These are phyloP conservation scores for Brachyistius frenatus DNA, from an alignment of 2,113 vertebrate genomes.

Conservation along the genomic window DNA sequence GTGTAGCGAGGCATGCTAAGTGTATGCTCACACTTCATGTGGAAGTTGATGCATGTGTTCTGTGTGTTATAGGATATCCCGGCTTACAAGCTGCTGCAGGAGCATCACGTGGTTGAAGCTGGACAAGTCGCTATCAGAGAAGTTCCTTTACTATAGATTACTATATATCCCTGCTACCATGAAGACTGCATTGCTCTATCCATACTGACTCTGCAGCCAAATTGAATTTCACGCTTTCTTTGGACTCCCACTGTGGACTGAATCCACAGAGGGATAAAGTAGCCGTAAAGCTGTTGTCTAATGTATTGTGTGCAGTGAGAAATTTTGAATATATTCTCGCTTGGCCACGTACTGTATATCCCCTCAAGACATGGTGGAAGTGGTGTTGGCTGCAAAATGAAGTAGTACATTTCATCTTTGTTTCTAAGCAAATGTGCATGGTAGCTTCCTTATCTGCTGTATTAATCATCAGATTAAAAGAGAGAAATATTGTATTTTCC, in stretches of 20 bases:
- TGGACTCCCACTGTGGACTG: constrained; percentile 31
- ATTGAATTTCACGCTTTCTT: constrained; percentile 44
- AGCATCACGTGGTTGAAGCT: constrained; percentile 19
- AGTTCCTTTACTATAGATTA: constrained; percentile 54
- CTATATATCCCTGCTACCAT: constrained; percentile 19
- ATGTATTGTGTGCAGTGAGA: constrained; percentile 54
- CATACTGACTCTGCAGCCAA: constrained; percentile 31
- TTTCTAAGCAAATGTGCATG: constrained; percentile 12
- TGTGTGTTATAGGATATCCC: not conserved
- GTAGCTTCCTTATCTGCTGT: not conserved
- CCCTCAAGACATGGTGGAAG: constrained; percentile 5
- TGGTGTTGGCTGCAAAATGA: constrained; percentile 22
- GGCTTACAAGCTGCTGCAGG: constrained; percentile 22
- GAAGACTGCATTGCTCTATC: constrained; percentile 35
- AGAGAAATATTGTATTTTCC: constrained; percentile 12
- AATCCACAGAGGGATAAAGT: constrained; percentile 44
- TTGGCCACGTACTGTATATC: not conserved
- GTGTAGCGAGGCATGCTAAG: constrained; percentile 13
- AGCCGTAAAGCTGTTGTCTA: constrained; percentile 55
- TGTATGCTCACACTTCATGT: constrained; percentile 5
- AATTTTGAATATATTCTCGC: constrained; percentile 34
- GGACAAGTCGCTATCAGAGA: constrained; percentile 48
- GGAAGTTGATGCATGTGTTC: constrained; percentile 12
- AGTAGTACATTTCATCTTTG: constrained; percentile 41
- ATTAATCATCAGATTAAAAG: constrained; percentile 35